Evolutionary conservation across 1,140 invertebrate genomes (phyloP).

Genomic region (Eurosta solidaginis): DNA sequence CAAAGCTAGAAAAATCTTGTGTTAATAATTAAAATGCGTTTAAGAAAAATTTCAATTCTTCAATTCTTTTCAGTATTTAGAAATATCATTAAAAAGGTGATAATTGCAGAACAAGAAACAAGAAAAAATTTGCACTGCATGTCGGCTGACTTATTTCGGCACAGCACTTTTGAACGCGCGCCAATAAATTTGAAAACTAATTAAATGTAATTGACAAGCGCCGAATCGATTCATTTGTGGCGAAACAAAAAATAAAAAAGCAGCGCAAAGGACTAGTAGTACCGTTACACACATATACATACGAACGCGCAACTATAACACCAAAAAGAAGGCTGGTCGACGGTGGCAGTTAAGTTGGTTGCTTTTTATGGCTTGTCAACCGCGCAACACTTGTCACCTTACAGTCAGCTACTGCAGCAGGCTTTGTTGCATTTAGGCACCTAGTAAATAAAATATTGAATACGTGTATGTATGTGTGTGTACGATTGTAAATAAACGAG

Average conservation of each 20-base stretch:
- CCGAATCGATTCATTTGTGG: background rate
- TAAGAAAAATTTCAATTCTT: no score
- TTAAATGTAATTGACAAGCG: conserved; percentile 28
- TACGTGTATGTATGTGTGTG: no score
- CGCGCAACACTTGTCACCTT: conserved; percentile 23
- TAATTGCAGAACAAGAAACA: background rate
- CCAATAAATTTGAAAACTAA: conserved; percentile 27
- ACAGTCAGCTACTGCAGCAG: background rate
- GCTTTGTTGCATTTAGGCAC: background rate
- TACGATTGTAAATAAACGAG: background rate
- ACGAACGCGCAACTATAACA: background rate
- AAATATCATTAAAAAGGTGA: background rate
- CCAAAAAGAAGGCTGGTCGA: background rate
- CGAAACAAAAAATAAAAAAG: background rate
- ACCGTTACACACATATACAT: background rate
- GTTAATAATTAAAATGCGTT: background rate
- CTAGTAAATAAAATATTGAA: background rate
- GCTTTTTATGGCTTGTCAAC: conserved; percentile 11
- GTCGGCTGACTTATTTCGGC: background rate
- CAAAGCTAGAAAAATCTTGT: background rate
- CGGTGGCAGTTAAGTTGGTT: background rate
- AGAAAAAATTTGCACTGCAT: no score
- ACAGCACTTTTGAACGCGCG: background rate
- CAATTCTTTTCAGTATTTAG: no score
- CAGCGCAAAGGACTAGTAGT: background rate